phyloP scores from a whole-genome alignment of 2,113 vertebrate species.

The Tachycineta bicolor region DNA sequence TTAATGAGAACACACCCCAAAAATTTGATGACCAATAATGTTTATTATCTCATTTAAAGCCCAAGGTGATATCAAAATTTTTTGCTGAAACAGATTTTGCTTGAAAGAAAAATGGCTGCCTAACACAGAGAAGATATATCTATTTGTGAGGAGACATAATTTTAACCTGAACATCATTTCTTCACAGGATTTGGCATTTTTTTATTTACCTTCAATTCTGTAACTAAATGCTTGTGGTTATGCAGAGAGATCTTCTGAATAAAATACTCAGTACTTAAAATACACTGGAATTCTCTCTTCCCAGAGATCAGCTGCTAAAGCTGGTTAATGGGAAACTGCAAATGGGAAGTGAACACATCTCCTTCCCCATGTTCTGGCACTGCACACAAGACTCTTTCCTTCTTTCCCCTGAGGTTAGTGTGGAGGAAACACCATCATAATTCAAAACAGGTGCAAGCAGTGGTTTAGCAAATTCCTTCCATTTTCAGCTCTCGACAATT shows the following conservation, averaged over 20 bases:
- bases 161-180: neutral
- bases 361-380: neutral
- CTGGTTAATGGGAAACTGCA: neutral
- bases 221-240: neutral
- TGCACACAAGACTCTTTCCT: neutral
- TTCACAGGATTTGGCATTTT: neutral
- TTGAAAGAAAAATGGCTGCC: neutral
- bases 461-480: constrained; percentile 18
- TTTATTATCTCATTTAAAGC: constrained; percentile 4
- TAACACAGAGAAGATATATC: neutral
- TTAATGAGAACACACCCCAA: neutral
- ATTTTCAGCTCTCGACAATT: constrained; percentile 35
- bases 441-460: constrained; percentile 45
- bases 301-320: neutral
- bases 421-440: neutral
- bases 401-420: neutral
- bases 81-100: neutral
- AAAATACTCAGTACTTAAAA: neutral
- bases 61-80: neutral
- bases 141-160: neutral
- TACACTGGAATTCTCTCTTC: neutral
- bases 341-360: neutral
- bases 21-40: neutral
- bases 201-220: neutral
- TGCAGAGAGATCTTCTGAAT: neutral